Evolutionary conservation across 1,140 invertebrate genomes (phyloP), one percentile per base, ranked within the genome.

Genomic region (Colletes latitarsis): DNA sequence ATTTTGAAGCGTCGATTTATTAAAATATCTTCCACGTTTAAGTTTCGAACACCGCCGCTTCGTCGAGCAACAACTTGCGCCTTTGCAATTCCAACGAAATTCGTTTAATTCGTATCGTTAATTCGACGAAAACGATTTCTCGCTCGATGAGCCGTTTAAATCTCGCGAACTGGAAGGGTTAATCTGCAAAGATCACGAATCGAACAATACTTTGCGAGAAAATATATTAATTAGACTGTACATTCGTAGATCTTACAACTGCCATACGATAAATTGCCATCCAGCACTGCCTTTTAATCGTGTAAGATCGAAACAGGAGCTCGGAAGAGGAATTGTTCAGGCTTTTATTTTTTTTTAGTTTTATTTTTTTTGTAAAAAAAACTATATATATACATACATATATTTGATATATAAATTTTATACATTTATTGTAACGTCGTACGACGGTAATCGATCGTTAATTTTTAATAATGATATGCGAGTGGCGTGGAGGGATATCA

Each of bases 341-440:
- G 57, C 46, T 19, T 30, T 17, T 3, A 17, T 21, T 67, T 67
- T 67, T n/a, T 21, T 49, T 53, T 58, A 17, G 43, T 49, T 53
- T 60, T 64, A 14, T 6, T 68, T 49, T n/a, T 53, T 80, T 82
- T 89, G 81, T 88, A 89, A 89, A 86, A 88, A 78, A 88, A n/a
- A n/a, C n/a, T 63, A 86, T 83, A 79, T 84, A 84, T 80, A 82
- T 84, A 88, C 67, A 84, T 62, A 71, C 70, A 88, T 92, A 89
- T 92, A 92, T 92, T 91, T 91, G 84, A 90, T 91, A 91, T 88
- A 83, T 91, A 88, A 90, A 91, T 91, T 91, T 92, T 91, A 90
- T 92, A 92, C 92, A 92, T 90, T 91, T 88, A 92, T 90, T 89
- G 83, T 88, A 89, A 87, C 88, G 74, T 86, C 84, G 86, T 78